These are phyloP conservation scores for Mythimna loreyi DNA, from an alignment of 2,888 invertebrate genomes.

Conservation along the genomic window DNA sequence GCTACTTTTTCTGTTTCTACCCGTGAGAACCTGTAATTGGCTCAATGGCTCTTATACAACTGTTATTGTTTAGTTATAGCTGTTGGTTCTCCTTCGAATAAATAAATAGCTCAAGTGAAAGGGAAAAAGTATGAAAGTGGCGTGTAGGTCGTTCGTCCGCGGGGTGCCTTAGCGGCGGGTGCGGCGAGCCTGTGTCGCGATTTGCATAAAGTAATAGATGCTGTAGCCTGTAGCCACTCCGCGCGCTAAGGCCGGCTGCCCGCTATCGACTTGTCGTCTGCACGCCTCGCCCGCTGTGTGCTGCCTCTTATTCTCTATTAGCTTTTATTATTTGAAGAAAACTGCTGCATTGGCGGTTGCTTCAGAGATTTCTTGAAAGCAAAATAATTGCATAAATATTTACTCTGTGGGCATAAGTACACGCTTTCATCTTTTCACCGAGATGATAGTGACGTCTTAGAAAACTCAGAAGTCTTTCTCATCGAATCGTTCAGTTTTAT, in stretches of 20 bases:
- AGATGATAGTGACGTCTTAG: background rate
- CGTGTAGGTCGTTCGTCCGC: slow-evolving; percentile 9
- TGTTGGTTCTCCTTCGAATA: no score
- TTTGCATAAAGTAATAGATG: slow-evolving; percentile 62
- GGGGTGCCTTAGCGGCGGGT: slow-evolving; percentile 18
- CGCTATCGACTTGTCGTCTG: slow-evolving; percentile 46
- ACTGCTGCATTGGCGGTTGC: background rate
- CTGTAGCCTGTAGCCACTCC: slow-evolving; percentile 51
- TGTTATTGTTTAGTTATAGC: no score
- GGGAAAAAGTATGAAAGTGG: background rate
- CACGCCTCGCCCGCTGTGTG: slow-evolving; percentile 11
- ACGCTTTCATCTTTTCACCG: background rate
- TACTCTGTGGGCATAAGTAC: background rate
- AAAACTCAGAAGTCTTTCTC: no score
- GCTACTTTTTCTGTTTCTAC: no score
- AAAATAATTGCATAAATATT: background rate
- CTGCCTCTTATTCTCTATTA: slow-evolving; percentile 12
- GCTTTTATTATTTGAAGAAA: slow-evolving; percentile 12
- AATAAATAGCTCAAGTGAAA: slow-evolving; percentile 15
- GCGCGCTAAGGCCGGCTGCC: slow-evolving; percentile 17
- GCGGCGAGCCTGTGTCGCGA: slow-evolving; percentile 16
- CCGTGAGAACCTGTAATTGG: no score
- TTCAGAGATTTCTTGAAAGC: background rate
- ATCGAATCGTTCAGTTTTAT: no score
- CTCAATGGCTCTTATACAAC: no score